Evolutionary conservation across 2,797 vertebrate genomes (phyloP).

Genomic region (Tadarida brasiliensis): DNA sequence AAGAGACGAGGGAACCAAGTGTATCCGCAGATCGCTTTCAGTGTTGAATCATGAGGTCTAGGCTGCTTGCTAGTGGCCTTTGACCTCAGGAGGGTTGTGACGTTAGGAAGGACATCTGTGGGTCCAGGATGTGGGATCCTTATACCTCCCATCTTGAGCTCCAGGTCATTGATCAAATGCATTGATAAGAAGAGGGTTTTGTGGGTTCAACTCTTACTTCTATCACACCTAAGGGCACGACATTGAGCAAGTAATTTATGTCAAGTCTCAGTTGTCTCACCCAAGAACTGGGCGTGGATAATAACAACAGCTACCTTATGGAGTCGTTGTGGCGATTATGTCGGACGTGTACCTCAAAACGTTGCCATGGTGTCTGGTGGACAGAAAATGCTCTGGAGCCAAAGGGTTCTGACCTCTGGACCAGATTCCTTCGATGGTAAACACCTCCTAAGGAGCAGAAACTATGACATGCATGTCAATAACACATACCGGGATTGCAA

Average conservation of each 20-base stretch:
- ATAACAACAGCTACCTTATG: not conserved
- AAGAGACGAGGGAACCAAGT: not conserved
- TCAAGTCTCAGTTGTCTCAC: not conserved
- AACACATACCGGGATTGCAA: not conserved
- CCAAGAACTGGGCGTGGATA: not conserved
- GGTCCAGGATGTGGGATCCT: too few relatives aligned
- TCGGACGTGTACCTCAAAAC: not conserved
- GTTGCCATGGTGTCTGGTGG: not conserved
- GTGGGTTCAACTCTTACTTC: not conserved
- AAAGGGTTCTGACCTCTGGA: not conserved
- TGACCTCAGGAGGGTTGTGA: not conserved
- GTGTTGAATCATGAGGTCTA: not conserved
- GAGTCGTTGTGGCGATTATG: not conserved
- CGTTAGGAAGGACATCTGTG: not conserved
- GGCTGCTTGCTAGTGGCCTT: not conserved
- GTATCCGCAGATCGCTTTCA: not conserved
- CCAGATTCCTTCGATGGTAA: not conserved
- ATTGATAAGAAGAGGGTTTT: not conserved
- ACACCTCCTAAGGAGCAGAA: slow-evolving; percentile 3
- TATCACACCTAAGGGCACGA: not conserved
- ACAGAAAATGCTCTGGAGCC: not conserved
- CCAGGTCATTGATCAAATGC: not conserved
- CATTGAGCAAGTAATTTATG: not conserved
- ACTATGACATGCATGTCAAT: not conserved
- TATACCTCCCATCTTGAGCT: not conserved